phyloP scores from a whole-genome alignment of 2,113 vertebrate species.

The Vireo altiloquus region DNA sequence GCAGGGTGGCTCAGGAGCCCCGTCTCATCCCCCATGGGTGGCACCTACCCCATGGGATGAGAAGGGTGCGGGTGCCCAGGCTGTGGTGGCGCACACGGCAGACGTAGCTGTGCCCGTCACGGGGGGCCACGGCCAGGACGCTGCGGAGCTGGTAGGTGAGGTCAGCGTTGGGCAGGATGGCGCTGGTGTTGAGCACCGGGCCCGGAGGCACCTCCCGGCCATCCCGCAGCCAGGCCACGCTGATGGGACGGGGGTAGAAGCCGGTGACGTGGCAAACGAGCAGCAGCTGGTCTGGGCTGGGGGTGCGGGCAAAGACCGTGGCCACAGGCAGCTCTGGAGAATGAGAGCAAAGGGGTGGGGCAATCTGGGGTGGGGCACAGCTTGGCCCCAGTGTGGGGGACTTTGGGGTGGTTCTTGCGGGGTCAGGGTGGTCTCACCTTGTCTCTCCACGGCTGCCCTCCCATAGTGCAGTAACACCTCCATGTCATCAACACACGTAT shows the following conservation, averaged over 20 bases:
- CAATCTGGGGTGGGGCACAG: fast-evolving
- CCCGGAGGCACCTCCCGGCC: not conserved
- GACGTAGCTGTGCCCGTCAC: not conserved
- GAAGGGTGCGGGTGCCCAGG: not conserved
- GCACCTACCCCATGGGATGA: slow-evolving; percentile 11
- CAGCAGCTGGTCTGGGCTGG: not conserved
- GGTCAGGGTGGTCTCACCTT: not conserved
- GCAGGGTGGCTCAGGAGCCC: not conserved
- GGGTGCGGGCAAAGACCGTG: not conserved
- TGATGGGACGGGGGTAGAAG: slow-evolving; percentile 9
- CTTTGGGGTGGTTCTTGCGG: not conserved
- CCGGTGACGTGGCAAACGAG: not conserved
- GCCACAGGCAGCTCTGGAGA: not conserved
- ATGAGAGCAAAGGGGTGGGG: not conserved
- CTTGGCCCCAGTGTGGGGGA: not conserved
- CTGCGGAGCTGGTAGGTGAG: slow-evolving; percentile 19
- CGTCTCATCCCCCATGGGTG: not conserved
- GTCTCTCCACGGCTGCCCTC: not conserved
- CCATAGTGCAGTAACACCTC: not conserved
- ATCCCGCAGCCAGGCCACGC: not conserved
- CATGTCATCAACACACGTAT: not conserved
- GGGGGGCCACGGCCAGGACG: not conserved
- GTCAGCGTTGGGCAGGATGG: not conserved
- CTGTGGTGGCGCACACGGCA: not conserved
- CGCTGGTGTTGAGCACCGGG: not conserved